A percentile compares a stretch with the other conserved stretches of the same genome.
Evolutionary conservation across 1,140 invertebrate genomes (phyloP).

Genomic region (Branchinecta lindahli): DNA sequence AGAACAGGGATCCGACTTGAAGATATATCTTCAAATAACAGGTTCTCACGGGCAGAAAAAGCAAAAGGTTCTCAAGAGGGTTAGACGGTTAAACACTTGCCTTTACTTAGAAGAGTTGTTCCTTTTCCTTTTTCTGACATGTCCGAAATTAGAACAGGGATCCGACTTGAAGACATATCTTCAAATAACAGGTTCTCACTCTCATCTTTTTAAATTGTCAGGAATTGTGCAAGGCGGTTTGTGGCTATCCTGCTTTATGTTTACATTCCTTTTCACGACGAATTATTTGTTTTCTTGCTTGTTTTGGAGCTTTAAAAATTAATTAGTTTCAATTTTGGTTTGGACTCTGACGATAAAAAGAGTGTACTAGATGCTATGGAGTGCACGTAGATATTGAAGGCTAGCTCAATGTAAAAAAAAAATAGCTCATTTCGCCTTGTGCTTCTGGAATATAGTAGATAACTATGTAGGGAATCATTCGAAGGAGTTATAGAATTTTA

Average conservation of each 20-base stretch:
- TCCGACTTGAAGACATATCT: background rate
- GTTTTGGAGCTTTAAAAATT: background rate
- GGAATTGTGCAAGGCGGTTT: background rate
- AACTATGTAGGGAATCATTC: background rate
- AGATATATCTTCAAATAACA: background rate
- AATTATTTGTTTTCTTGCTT: background rate
- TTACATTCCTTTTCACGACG: background rate
- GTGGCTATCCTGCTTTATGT: background rate
- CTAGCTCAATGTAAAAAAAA: conserved; percentile 23
- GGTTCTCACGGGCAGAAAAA: no score
- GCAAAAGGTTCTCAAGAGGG: no score
- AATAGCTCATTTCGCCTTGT: background rate
- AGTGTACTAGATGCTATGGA: background rate
- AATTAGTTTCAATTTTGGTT: background rate
- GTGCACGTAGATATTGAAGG: background rate
- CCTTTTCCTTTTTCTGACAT: no score
- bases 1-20: no score
- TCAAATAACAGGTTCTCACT: background rate
- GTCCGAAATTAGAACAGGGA: no score
- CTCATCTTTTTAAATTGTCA: background rate
- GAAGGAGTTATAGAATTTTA: background rate
- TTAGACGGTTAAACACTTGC: no score
- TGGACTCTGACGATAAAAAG: background rate
- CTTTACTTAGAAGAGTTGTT: no score
- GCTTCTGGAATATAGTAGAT: background rate